Base-by-base conservation (phyloP, 92 coral and sea anemone genomes). In the Porites rus region DNA sequence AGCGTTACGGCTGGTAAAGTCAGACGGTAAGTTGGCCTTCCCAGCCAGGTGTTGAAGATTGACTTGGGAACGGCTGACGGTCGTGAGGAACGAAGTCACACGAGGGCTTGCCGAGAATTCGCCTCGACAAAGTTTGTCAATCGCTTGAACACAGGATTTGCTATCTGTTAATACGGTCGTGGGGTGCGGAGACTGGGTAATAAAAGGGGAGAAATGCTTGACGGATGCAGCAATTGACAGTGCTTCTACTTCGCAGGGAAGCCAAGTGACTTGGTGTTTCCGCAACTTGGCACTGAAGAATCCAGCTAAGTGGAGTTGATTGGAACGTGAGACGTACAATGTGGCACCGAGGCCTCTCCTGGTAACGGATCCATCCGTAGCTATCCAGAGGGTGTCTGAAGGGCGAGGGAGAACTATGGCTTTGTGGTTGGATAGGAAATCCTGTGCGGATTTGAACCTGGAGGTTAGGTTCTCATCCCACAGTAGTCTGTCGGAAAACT, bases 1-100 rank as follows among this genome's bases (percentile, higher is more conserved):
- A 14, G 96, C 90, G 78, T 75, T 78, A 53, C 82, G 92, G 72
- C 96, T 93, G 20, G 92, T 88, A 65, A 93, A 79, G 88, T 93
- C 94, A 9, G 93, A 90, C 18, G 85, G 38, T 28, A 28, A 72
- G 69, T 85, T 90, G 64, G 91, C 91, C 6, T 71, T 71, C 43
- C 89, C 88, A 31, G 91, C 86, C 22, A 90, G 70, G 79, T 92
- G 93, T 56, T 83, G 91, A 16, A 92, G 72, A 8, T 73, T 17
- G 58, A 78, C 91, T 52, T 90, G 95, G 50, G 86, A 92, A 11
- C 87, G 78, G 81, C 91, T 88, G 80, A 88, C 91, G 16, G 80
- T 80, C 21, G 84, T 75, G 12, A 80, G 87, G 83, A 93, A 91
- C 5, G 87, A 79, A 8, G 91, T 88, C 24, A 91, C 92, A 5